phyloP scores from a whole-genome alignment of 2,888 invertebrate genomes.

The Tetanocera ferruginea region DNA sequence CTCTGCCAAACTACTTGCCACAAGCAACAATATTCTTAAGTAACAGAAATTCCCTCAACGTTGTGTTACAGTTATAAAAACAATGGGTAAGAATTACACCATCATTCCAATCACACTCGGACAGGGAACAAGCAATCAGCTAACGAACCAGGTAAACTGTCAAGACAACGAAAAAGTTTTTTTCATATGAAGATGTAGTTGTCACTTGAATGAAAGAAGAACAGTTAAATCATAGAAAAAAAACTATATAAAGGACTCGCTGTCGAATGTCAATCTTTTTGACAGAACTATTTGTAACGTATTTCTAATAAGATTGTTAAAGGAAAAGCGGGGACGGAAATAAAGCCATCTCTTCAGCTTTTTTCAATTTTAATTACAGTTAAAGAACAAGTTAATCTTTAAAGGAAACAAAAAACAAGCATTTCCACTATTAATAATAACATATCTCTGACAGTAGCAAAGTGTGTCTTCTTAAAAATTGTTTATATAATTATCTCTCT shows the following conservation, averaged over 20 bases:
- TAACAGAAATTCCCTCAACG: neutral
- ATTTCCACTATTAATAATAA: neutral
- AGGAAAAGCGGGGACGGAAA: too few relatives aligned
- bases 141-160: neutral
- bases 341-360: too few relatives aligned
- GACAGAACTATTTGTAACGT: neutral
- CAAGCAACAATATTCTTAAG: neutral
- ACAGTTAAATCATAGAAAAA: too few relatives aligned
- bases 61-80: neutral
- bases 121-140: neutral
- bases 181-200: too few relatives aligned
- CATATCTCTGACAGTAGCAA: neutral
- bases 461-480: too few relatives aligned
- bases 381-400: neutral
- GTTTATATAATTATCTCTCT: too few relatives aligned
- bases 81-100: neutral
- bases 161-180: too few relatives aligned
- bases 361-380: neutral
- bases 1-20: neutral
- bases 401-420: neutral
- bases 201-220: too few relatives aligned
- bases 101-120: neutral
- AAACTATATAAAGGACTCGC: too few relatives aligned
- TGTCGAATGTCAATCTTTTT: neutral
- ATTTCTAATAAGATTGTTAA: neutral